phyloP scores from a whole-genome alignment of 2,888 invertebrate genomes.

The Lasioglossum vierecki region DNA sequence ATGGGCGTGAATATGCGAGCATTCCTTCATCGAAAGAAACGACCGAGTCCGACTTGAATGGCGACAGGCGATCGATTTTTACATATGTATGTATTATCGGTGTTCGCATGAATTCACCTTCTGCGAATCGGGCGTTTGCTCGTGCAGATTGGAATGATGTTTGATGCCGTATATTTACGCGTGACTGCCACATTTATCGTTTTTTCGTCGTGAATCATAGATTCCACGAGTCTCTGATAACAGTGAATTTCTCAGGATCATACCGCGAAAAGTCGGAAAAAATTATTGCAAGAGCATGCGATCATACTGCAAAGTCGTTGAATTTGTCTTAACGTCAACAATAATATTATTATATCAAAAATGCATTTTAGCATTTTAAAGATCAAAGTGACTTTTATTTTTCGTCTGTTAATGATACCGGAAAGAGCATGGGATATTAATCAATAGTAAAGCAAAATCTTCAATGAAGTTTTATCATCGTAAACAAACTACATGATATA shows the following conservation, averaged over 20 bases:
- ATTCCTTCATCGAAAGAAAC: slow-evolving; percentile 14
- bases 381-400: too few species aligned
- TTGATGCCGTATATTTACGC: slow-evolving; percentile 42
- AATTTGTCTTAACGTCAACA: too few species aligned
- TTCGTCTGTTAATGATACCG: too few species aligned
- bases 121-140: slow-evolving; percentile 45
- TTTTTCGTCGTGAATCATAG: not conserved
- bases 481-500: not conserved
- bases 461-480: too few species aligned
- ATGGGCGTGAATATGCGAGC: not conserved
- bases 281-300: too few species aligned
- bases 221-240: slow-evolving; percentile 39
- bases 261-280: too few species aligned
- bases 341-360: too few species aligned
- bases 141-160: slow-evolving; percentile 37
- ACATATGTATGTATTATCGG: slow-evolving; percentile 26
- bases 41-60: slow-evolving; percentile 16
- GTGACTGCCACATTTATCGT: slow-evolving; percentile 45
- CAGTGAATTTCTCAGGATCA: not conserved
- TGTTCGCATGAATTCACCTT: not conserved
- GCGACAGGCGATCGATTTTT: slow-evolving; percentile 60
- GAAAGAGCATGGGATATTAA: too few species aligned
- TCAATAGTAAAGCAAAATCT: too few species aligned
- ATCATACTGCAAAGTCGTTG: too few species aligned
- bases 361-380: too few species aligned